Base-by-base conservation (phyloP, 2,797 vertebrate species). In the Passerculus sandwichensis region DNA sequence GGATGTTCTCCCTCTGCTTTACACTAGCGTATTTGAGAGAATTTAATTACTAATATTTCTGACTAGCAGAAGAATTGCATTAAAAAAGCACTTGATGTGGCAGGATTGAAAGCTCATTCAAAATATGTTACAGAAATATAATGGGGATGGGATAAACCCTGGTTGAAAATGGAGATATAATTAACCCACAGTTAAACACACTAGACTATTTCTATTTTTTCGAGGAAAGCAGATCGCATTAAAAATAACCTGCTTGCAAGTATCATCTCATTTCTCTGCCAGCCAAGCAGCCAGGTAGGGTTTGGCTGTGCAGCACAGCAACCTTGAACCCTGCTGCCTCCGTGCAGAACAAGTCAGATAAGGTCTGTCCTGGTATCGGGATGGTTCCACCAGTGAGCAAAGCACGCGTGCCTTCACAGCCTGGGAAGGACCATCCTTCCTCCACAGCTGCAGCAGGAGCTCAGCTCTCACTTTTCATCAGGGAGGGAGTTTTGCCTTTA, bases 41-140 rank as follows among this genome's bases (percentile, higher is more conserved):
- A 97, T 94, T 96, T 97, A 98, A 98, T 98, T 97, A 97, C 97
- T 96, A 97, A 96, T 97, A 97, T 97, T 98, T 98, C 94, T 97
- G 94, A 97, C 94, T 97, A 96, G 93, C 96, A 94, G 96, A 95
- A 96, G 90, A 97, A 97, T 97, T 95, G 94, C 90, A 96, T 96
- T 96, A 97, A 95, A 97, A 92, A 87, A 96, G 76, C 42, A 59
- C 67, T 94, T 96, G 85, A 95, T 94, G 64, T 89, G 90, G 72
- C 65, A 94, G 83, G 45, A 62, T 71, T 91, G 88, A 73, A 95
- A 91, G 85, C 85, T 94, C 84, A 44, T 78, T 94, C 44, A 93
- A 97, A 94, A 92, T 57, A 80, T 53, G 70, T 91, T 96, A 66
- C 42, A 89, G 73, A 91, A 94, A 95, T 81, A 86, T 44, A 96